These are phyloP conservation scores for Eurystomus glaucurus DNA, from an alignment of 2,797 vertebrate genomes.

Conservation along the genomic window DNA sequence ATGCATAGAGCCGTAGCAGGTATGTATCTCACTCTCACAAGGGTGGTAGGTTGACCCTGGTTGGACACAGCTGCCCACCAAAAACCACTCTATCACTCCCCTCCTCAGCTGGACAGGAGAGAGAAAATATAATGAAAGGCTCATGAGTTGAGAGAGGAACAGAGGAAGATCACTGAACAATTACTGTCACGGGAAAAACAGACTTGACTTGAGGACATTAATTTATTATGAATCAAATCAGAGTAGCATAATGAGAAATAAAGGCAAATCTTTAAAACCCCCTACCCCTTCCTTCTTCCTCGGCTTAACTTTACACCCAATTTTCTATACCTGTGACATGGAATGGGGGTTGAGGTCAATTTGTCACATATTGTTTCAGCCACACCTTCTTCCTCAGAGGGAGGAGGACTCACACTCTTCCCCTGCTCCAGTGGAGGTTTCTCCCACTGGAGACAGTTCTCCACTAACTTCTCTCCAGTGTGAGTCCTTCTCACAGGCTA, in stretches of 20 bases:
- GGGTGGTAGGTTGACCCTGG: not conserved
- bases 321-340: not conserved
- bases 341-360: not conserved
- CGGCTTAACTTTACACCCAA: not conserved
- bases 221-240: not conserved
- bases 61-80: not conserved
- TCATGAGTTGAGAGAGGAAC: not conserved
- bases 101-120: not conserved
- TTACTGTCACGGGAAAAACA: not conserved
- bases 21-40: accelerated
- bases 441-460: not conserved
- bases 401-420: not conserved
- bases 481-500: accelerated
- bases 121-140: not conserved
- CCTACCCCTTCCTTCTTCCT: not conserved
- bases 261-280: not conserved
- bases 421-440: not conserved
- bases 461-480: not conserved
- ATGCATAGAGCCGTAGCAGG: not conserved
- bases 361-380: not conserved
- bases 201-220: not conserved
- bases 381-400: not conserved
- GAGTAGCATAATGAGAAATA: not conserved
- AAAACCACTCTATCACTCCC: not conserved
- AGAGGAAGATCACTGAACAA: not conserved